These are phyloP conservation scores for Syngnathus floridae DNA, from an alignment of 2,113 vertebrate genomes.

Conservation along the genomic window DNA sequence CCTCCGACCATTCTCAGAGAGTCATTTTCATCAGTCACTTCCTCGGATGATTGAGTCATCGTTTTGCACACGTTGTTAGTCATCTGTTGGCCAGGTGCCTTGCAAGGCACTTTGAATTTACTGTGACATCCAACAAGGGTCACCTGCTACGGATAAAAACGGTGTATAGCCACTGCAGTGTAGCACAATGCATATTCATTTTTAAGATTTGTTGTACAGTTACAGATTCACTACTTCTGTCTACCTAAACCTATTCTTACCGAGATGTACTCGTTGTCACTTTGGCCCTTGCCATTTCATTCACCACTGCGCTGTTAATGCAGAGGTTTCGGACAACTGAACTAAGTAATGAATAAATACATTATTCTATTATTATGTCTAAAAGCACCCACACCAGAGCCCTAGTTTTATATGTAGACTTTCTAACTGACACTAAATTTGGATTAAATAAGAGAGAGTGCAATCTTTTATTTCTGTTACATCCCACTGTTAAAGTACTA, in stretches of 20 bases:
- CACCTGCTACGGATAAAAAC: constrained; percentile 42
- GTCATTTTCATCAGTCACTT: constrained; percentile 61
- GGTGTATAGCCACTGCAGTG: constrained; percentile 13
- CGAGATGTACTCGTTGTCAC: too few species aligned
- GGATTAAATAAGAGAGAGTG: not conserved
- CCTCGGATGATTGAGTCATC: constrained; percentile 58
- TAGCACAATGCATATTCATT: constrained; percentile 4
- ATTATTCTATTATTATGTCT: not conserved
- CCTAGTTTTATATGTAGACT: too few species aligned
- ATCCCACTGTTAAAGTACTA: not conserved
- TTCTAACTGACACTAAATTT: not conserved
- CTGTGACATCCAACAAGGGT: constrained; percentile 41
- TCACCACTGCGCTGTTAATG: not conserved
- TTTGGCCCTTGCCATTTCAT: not conserved
- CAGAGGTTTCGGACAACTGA: not conserved
- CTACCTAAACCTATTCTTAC: not conserved
- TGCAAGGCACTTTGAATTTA: constrained; percentile 38
- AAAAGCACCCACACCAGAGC: too few species aligned
- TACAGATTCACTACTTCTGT: not conserved
- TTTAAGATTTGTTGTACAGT: not conserved
- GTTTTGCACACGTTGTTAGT: constrained; percentile 42
- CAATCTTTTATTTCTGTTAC: not conserved
- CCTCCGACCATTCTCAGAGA: constrained; percentile 41
- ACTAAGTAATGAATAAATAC: too few species aligned
- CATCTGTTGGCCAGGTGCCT: constrained; percentile 59